phyloP scores from a whole-genome alignment of 2,888 invertebrate species.

The Sarcophaga rosellei region DNA sequence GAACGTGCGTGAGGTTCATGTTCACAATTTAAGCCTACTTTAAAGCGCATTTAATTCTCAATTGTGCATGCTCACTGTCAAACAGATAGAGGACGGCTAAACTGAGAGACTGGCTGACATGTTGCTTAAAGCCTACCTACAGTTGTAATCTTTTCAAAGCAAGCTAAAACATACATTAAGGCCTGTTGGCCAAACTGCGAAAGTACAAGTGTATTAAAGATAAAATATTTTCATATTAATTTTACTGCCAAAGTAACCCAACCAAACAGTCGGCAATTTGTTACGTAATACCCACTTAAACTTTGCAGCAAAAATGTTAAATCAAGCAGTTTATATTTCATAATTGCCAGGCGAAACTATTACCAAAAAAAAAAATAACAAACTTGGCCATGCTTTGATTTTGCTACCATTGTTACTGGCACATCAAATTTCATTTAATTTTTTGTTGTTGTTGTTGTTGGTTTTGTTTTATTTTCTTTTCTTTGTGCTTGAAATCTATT shows the following conservation, averaged over 20 bases:
- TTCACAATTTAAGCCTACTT: slow-evolving; percentile 7
- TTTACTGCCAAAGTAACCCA: neutral
- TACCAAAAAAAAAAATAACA: neutral
- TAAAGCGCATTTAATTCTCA: slow-evolving; percentile 4
- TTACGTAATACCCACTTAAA: slow-evolving; percentile 46
- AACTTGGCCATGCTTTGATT: neutral
- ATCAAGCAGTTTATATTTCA: slow-evolving; percentile 51
- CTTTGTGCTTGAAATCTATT: slow-evolving; percentile 38
- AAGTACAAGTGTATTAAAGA: neutral
- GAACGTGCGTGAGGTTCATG: neutral
- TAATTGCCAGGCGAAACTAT: slow-evolving; percentile 37
- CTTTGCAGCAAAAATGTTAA: slow-evolving; percentile 47
- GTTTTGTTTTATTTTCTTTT: neutral
- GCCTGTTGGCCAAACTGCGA: neutral
- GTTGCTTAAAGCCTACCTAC: slow-evolving; percentile 26
- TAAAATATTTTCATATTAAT: slow-evolving; percentile 3
- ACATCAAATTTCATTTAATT: slow-evolving; percentile 35
- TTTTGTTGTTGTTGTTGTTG: neutral
- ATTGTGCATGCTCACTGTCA: neutral
- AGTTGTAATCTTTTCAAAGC: slow-evolving; percentile 13
- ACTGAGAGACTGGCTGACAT: slow-evolving; percentile 6
- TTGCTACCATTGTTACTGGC: slow-evolving; percentile 8
- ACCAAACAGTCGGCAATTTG: slow-evolving; percentile 10
- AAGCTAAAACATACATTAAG: neutral
- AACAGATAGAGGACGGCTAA: neutral